Conservation (phyloP, 2,888 invertebrate species). For the Tricholauxania praeusta region DNA sequence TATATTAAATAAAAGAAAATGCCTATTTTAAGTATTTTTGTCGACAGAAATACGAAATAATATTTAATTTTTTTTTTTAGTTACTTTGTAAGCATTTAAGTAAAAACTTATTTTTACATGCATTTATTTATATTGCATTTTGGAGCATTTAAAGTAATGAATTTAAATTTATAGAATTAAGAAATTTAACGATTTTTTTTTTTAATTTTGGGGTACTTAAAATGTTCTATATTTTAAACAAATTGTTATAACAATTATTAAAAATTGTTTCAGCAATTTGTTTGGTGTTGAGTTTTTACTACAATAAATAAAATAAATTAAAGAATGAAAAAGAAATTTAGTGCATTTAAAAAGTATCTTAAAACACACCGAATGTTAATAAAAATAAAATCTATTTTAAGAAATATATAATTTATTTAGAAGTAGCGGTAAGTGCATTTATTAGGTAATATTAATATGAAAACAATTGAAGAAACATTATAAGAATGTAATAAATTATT, state of each 20-base stretch:
- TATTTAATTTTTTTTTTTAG: slow-evolving; percentile 27
- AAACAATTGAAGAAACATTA: slow-evolving; percentile 25
- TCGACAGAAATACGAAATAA: slow-evolving; percentile 49
- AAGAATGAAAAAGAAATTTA: slow-evolving; percentile 14
- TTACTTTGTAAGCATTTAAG: too few species aligned
- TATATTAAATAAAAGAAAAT: slow-evolving; percentile 13
- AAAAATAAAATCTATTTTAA: slow-evolving; percentile 6
- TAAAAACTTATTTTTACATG: not conserved
- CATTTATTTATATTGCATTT: slow-evolving; percentile 24
- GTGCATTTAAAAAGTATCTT: not conserved
- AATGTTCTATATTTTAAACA: slow-evolving; percentile 46
- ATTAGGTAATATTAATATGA: slow-evolving; percentile 56
- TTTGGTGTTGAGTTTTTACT: slow-evolving; percentile 54
- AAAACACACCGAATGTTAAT: slow-evolving; percentile 18
- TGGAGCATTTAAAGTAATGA: slow-evolving; percentile 8
- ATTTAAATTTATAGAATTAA: slow-evolving; percentile 1
- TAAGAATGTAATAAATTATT: slow-evolving; percentile 41
- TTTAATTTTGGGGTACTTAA: slow-evolving; percentile 10
- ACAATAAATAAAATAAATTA: slow-evolving; percentile 13
- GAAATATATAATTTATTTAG: slow-evolving; percentile 25
- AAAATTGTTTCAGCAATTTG: slow-evolving; percentile 65
- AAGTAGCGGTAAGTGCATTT: slow-evolving; percentile 65
- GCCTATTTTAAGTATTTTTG: slow-evolving; percentile 41
- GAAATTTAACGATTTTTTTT: not conserved
- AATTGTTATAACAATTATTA: slow-evolving; percentile 64